Base-by-base conservation (phyloP, 2,797 vertebrate genomes). In the Bufotes viridis region DNA sequence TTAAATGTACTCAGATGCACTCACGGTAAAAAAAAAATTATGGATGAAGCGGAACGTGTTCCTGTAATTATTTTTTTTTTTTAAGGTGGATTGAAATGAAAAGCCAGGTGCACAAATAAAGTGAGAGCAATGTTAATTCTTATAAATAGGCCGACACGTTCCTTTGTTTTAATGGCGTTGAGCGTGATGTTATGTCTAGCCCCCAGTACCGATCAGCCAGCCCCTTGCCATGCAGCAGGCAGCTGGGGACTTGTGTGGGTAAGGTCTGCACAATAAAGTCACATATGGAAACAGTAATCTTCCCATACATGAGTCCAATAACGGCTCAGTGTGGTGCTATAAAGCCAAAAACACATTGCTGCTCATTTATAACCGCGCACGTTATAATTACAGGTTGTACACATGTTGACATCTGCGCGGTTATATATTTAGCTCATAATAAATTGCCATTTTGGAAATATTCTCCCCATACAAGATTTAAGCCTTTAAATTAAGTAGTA, bases 181-280 rank as follows among this genome's bases (percentile, higher is more conserved):
- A 61, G 24, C 69, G 60, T 88, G 87, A 88, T 88, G 87, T 79
- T 69, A 88, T 78, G 87, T 88, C 87, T 88, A 53, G 69, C 78
- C 81, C 49, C 65, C 51, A 69, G 51, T 83, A 87, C 26, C 9
- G 72, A 55, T 55, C 42, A 34, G 74, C 18, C 55, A 17, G 42
- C 60, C 80, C 76, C 26, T 78, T 49, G 18, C 72, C 72, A 22
- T 53, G 17, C 51, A 42, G 72, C 15, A 65, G 55, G 60, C 86
- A 78, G 81, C 80, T 83, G 70, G 61, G 80, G 81, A 63, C 60
- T 72, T 24, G 78, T 87, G 55, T 72, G 55, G 84, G 61, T 42
- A 81, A 70, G 29, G n/a, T n/a, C 53, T 42, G 65, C 49, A 63
- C 70, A 78, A 78, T 82, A 87, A 87, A 63, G 22, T 61, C 58